Percentiles rank a stretch among this genome's conserved stretches.
Conservation (phyloP, 1,140 invertebrate genomes). For the Campoletis sonorensis region DNA sequence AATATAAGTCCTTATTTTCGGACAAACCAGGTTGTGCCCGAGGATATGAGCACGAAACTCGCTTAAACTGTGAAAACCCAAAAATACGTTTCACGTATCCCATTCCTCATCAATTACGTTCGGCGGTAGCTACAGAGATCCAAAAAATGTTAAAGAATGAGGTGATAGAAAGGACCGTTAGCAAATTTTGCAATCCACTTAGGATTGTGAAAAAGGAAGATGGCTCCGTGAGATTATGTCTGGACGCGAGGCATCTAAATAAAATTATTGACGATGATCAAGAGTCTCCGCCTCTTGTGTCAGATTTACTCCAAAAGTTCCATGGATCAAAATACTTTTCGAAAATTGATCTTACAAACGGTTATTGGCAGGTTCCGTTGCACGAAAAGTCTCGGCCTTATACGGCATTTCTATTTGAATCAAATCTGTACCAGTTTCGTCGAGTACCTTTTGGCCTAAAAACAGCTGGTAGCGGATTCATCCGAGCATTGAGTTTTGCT, state of each 20-base stretch:
- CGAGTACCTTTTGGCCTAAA: background rate
- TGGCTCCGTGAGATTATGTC: background rate
- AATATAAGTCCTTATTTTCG: background rate
- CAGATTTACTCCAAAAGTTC: background rate
- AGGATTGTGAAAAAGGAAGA: background rate
- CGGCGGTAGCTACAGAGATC: background rate
- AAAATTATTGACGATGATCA: background rate
- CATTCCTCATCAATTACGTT: background rate
- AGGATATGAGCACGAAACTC: background rate
- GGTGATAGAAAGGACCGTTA: background rate
- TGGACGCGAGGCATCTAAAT: background rate
- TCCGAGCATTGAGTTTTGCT: background rate
- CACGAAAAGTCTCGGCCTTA: background rate
- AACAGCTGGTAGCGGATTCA: background rate
- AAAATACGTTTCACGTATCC: background rate
- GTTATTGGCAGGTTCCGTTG: background rate
- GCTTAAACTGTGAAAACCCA: constrained; percentile 1
- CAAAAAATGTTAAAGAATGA: background rate
- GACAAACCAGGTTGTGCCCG: background rate
- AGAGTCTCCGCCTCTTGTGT: background rate
- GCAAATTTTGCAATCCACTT: background rate
- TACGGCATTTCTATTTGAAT: background rate
- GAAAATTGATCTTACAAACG: background rate
- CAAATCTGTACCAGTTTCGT: background rate
- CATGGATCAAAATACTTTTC: background rate